Evolutionary conservation across 64 coral and sea anemone genomes (phyloP).

Genomic region (Acropora yongei): DNA sequence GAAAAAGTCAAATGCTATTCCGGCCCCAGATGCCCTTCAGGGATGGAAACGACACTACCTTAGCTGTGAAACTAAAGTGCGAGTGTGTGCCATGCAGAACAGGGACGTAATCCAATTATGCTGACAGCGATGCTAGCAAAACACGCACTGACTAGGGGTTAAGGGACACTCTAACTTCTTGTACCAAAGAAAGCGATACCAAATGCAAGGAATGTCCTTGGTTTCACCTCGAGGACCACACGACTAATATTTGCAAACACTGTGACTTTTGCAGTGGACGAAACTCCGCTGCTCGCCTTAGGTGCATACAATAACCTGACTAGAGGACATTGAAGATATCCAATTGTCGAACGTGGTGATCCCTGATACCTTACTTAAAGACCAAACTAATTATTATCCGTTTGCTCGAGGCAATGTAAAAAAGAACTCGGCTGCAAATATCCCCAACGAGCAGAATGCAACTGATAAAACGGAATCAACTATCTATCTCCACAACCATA

Average conservation of each 20-base stretch:
- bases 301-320: background rate
- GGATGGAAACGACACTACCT: conserved; percentile 3
- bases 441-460: too few species aligned
- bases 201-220: conserved; percentile 1
- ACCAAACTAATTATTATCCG: too few species aligned
- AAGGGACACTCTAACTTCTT: background rate
- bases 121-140: background rate
- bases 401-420: too few species aligned
- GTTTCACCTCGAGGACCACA: conserved; percentile 5
- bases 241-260: background rate
- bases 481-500: background rate
- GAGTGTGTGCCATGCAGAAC: conserved; percentile 10
- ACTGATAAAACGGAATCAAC: too few species aligned
- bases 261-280: background rate
- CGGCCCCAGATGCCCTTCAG: background rate
- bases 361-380: too few species aligned
- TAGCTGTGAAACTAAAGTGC: background rate
- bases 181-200: background rate
- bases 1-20: background rate
- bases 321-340: too few species aligned
- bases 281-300: background rate
- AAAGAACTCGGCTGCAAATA: too few species aligned
- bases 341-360: too few species aligned
- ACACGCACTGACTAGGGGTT: conserved; percentile 18
- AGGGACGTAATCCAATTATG: background rate